Conservation (phyloP, 2,113 vertebrate species). For the Carollia perspicillata region DNA sequence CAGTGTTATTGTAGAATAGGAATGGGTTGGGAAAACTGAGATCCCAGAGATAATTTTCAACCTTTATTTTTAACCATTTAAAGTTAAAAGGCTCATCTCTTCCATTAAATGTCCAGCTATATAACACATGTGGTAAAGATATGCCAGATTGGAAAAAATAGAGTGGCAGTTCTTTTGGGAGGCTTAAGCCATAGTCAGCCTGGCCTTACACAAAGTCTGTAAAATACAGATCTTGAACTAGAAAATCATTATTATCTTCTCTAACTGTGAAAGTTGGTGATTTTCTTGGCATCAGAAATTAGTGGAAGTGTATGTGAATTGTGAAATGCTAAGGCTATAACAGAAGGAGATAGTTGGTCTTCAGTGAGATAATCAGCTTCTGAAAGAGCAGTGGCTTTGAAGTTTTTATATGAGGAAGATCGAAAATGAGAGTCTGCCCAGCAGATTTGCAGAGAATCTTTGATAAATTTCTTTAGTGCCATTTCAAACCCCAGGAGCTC, state of each 20-base stretch:
- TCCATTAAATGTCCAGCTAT: not conserved
- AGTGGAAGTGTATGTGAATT: not conserved
- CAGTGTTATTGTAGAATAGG: not conserved
- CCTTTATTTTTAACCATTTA: slow-evolving; percentile 12
- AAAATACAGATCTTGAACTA: not conserved
- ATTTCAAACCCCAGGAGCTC: slow-evolving; percentile 33
- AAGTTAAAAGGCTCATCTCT: not conserved
- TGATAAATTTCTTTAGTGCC: slow-evolving; percentile 56
- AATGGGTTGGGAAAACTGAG: not conserved
- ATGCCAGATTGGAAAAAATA: not conserved
- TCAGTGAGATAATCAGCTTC: slow-evolving; percentile 26
- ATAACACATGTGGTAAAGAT: not conserved
- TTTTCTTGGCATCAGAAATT: slow-evolving; percentile 52
- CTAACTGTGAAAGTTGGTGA: not conserved
- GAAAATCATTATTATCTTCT: not conserved
- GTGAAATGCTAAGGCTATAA: not conserved
- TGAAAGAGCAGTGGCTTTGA: not conserved
- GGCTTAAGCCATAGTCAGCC: not conserved
- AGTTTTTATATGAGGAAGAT: slow-evolving; percentile 14
- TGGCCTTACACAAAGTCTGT: not conserved
- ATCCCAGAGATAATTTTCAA: not conserved
- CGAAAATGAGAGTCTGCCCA: slow-evolving; percentile 33
- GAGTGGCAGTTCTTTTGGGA: not conserved
- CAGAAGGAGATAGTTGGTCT: not conserved
- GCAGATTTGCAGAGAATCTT: slow-evolving; percentile 38